Base-by-base conservation (phyloP, 92 coral and sea anemone species). In the Bergia sp. region DNA sequence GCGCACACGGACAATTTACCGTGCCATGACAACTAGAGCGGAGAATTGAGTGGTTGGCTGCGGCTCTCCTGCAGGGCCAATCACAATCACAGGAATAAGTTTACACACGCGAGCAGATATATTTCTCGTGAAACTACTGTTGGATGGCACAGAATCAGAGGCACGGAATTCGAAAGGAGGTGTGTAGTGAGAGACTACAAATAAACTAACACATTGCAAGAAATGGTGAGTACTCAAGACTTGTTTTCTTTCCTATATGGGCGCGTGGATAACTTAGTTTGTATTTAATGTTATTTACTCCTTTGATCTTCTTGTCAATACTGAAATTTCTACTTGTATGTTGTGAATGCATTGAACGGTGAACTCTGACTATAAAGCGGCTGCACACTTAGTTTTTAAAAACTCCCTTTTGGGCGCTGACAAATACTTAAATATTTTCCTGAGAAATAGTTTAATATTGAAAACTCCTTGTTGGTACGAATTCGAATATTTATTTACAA, bases 11-110 rank as follows among this genome's bases (percentile, higher is more conserved):
- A 13, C 6, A 58, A 55, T 64, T n/a, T 39, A 23, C 50, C 61
- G 8, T 82, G 38, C 37, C 86, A 82, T 82, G 66, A 82, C 86
- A 82, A 82, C 86, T 7, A 18, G 73, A 42, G 55, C 74, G 16
- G 5, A 39, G 73, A 64, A 21, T 65, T 2, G 76, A 61, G 75
- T 20, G 86, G 66, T 82, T 82, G 86, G 86, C 37, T 82, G 75
- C 37, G 12, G 86, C 23, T 1, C n/a, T n/a, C 39, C 50, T 21
- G 55, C 37, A 10, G 47, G 58, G 37, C 76, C 86, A 82, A 61
- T 82, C 75, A 82, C 20, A 39, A 29, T 29, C 36, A 13, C n/a
- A 39, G 2, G 37, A 65, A n/a, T 3, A 82, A 29, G 23, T 61
- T 61, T 61, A 4, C 29, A 3, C 53, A 81, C 13, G 73, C 72